phyloP scores from a whole-genome alignment of 1,140 invertebrate species.

The Leguminivora glycinivorella region DNA sequence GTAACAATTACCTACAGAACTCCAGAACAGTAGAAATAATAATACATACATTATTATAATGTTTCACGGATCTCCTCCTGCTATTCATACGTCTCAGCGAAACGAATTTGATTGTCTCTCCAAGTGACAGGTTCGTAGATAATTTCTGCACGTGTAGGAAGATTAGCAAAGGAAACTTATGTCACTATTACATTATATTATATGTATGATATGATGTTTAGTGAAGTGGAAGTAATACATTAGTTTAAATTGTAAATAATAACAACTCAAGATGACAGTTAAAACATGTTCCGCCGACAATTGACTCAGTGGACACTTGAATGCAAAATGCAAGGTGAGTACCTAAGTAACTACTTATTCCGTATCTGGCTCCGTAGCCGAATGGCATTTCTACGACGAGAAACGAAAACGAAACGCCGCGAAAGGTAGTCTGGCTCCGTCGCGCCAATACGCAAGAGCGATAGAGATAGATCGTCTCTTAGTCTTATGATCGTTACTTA shows the following conservation, averaged over 20 bases:
- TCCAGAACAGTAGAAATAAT: background rate
- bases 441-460: too few species aligned
- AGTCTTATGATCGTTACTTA: too few species aligned
- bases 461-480: too few species aligned
- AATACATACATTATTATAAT: background rate
- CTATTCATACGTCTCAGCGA: background rate
- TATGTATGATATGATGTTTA: background rate
- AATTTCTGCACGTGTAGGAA: background rate
- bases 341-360: too few species aligned
- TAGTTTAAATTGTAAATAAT: background rate
- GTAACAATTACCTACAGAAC: slow-evolving; percentile 46
- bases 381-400: too few species aligned
- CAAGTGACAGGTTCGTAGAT: background rate
- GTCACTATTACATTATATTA: background rate
- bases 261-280: background rate
- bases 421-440: too few species aligned
- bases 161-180: too few species aligned
- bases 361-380: too few species aligned
- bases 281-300: background rate
- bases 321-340: too few species aligned
- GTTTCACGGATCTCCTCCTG: background rate
- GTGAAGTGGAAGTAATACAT: background rate
- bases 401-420: too few species aligned
- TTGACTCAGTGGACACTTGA: too few species aligned
- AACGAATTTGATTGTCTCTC: slow-evolving; percentile 7